These are phyloP conservation scores for Chitala chitala DNA, from an alignment of 2,113 vertebrate genomes.

Conservation along the genomic window DNA sequence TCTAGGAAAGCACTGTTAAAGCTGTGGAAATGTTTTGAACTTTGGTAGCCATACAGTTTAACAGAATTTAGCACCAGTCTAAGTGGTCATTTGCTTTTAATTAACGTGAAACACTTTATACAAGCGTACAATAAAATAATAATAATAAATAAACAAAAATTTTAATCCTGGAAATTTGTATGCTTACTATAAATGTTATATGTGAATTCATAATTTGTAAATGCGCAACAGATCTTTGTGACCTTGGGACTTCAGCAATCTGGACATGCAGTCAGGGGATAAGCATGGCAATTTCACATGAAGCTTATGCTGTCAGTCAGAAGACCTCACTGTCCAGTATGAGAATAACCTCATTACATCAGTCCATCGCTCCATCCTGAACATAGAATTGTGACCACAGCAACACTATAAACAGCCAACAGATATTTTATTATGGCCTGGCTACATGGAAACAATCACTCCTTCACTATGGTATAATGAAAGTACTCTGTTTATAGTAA, in stretches of 20 bases:
- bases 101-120: slow-evolving; percentile 5
- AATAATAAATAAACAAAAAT: too few relatives aligned
- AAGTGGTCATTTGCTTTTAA: background rate
- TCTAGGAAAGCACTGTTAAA: slow-evolving; percentile 8
- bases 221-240: background rate
- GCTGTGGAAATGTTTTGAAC: background rate
- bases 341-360: background rate
- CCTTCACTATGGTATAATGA: slow-evolving; percentile 44
- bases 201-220: slow-evolving; percentile 1
- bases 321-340: background rate
- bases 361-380: background rate
- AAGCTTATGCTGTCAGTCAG: background rate
- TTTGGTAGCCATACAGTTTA: background rate
- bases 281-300: background rate
- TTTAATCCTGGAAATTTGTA: too few relatives aligned
- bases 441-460: slow-evolving; percentile 39
- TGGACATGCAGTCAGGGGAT: background rate
- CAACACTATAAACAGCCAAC: background rate
- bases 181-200: too few relatives aligned
- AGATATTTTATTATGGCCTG: slow-evolving; percentile 3
- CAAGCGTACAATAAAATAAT: too few relatives aligned
- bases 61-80: background rate
- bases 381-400: background rate
- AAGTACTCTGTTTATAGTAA: slow-evolving; percentile 49
- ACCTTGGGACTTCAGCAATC: background rate